Percentiles rank a stretch among this genome's conserved stretches.
These are phyloP conservation scores for Fragum whitleyi DNA, from an alignment of 2,888 invertebrate genomes.

Conservation along the genomic window DNA sequence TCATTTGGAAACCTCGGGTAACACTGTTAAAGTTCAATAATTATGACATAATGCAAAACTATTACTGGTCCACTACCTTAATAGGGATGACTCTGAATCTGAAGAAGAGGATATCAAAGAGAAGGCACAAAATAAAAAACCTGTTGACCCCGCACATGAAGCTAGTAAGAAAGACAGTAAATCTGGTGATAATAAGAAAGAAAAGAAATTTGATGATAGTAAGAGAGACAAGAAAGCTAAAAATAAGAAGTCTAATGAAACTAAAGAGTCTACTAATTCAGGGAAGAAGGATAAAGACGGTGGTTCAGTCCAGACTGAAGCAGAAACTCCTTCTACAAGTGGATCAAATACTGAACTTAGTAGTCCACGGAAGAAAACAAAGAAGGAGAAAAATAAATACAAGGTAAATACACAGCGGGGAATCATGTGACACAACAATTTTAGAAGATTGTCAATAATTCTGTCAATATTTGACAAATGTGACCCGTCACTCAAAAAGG, in stretches of 20 bases:
- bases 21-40: too few species aligned
- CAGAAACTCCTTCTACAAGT: neutral
- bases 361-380: slow-evolving; percentile 32
- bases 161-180: neutral
- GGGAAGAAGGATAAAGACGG: neutral
- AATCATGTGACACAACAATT: too few species aligned
- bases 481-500: too few species aligned
- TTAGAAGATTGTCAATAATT: too few species aligned
- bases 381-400: slow-evolving; percentile 76
- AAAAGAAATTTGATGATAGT: slow-evolving; percentile 33
- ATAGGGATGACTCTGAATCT: neutral
- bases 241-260: slow-evolving; percentile 36
- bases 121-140: too few species aligned
- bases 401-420: slow-evolving; percentile 69
- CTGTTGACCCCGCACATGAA: too few species aligned
- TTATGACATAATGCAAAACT: too few species aligned
- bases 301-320: neutral
- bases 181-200: neutral
- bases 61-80: too few species aligned
- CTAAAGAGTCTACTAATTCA: slow-evolving; percentile 38
- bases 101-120: too few species aligned
- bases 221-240: slow-evolving; percentile 36
- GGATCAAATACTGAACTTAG: neutral
- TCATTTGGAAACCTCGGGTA: too few species aligned
- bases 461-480: too few species aligned